A percentile compares a stretch with the other conserved stretches of the same genome.
Conservation (phyloP, 2,888 invertebrate species). For the Parochlus steinenii region DNA sequence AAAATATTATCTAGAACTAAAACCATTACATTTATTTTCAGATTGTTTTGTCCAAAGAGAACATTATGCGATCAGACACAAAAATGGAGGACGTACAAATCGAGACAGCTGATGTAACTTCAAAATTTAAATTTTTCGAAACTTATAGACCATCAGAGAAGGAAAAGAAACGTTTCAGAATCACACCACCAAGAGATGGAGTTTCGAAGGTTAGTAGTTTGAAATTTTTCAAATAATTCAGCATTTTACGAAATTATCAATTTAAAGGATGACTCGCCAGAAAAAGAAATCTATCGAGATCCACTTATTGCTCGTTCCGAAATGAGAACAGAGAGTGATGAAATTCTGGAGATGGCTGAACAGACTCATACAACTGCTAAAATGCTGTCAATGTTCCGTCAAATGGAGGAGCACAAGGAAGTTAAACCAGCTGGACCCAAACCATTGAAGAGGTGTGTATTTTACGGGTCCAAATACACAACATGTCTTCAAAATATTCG, state of each 20-base stretch:
- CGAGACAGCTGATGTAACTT: constrained; percentile 66
- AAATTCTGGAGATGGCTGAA: constrained; percentile 31
- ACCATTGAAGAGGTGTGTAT: constrained; percentile 72
- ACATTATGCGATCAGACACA: constrained; percentile 58
- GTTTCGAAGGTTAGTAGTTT: constrained; percentile 39
- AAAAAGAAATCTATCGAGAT: constrained; percentile 55
- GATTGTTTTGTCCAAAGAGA: constrained; percentile 28
- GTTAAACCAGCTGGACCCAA: constrained; percentile 46
- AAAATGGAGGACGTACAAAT: constrained; percentile 59
- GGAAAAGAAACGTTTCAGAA: constrained; percentile 58
- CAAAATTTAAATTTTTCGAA: constrained; percentile 84
- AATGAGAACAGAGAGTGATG: constrained; percentile 6
- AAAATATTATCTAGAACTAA: no score
- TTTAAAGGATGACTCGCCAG: constrained; percentile 23
- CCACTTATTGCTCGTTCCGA: constrained; percentile 51
- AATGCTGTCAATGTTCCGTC: constrained; percentile 77
- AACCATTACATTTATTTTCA: constrained; percentile 3
- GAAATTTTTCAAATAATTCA: constrained; percentile 3
- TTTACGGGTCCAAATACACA: no score
- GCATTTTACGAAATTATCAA: background rate
- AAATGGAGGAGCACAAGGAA: constrained; percentile 60
- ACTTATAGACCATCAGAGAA: constrained; percentile 57
- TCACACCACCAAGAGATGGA: constrained; percentile 75
- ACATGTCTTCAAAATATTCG: no score
- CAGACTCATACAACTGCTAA: constrained; percentile 57